Evolutionary conservation across 2,888 invertebrate genomes (phyloP).

Genomic region (Magallana nippona): DNA sequence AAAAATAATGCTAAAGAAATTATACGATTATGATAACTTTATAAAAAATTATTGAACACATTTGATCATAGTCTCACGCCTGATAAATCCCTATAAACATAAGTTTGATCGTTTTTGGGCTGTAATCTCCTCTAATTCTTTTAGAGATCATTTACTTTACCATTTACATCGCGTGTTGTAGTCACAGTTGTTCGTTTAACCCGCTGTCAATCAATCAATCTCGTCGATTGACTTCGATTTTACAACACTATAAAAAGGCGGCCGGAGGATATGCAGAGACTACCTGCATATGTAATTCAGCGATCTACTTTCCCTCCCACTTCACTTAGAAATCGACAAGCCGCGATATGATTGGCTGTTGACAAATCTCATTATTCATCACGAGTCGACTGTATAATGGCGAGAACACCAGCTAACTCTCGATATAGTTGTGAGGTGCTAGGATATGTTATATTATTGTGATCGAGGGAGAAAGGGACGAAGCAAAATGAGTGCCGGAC

Average conservation of each 20-base stretch:
- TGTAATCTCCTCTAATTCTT: neutral
- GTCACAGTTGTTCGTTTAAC: neutral
- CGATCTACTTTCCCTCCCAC: constrained; percentile 52
- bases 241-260: constrained; percentile 42
- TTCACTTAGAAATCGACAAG: constrained; percentile 41
- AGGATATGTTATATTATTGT: constrained; percentile 51
- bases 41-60: neutral
- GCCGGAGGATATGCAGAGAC: constrained; percentile 48
- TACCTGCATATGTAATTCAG: constrained; percentile 45
- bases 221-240: constrained; percentile 49
- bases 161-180: constrained; percentile 11
- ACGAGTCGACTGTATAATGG: constrained; percentile 45
- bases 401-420: constrained; percentile 44
- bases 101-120: neutral
- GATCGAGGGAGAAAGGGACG: constrained; percentile 43
- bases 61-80: neutral
- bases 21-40: neutral
- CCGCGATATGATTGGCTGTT: constrained; percentile 50
- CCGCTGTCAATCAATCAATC: constrained; percentile 50
- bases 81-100: neutral
- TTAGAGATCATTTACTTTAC: neutral
- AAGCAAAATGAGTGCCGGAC: constrained; percentile 49
- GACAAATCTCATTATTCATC: constrained; percentile 41
- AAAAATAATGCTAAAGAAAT: neutral
- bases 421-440: constrained; percentile 45